A percentile compares a stretch with the other conserved stretches of the same genome.
Conservation (phyloP, 2,888 invertebrate species). For the Mythimna pallens region DNA sequence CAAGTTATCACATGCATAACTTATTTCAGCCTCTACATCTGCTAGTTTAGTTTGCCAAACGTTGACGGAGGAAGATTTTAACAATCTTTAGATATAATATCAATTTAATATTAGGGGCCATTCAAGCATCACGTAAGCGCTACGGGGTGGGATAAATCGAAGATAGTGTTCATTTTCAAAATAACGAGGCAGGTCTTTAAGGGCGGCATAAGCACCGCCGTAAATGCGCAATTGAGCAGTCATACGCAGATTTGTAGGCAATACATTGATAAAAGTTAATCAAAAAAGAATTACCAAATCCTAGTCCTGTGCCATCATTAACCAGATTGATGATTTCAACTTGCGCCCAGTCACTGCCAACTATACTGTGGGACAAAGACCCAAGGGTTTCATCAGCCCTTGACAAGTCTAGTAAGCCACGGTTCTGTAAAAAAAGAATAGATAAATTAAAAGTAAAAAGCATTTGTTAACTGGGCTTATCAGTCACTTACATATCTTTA, state of each 20-base stretch:
- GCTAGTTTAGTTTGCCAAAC: too few species aligned
- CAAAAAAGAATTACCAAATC: slow-evolving; percentile 93
- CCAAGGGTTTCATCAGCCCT: slow-evolving; percentile 88
- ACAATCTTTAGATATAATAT: too few species aligned
- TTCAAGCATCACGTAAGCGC: too few species aligned
- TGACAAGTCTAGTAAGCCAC: slow-evolving; percentile 93
- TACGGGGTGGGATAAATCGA: too few species aligned
- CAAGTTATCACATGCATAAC: not conserved
- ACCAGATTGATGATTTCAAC: slow-evolving; percentile 99
- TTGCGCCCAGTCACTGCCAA: slow-evolving; percentile 98
- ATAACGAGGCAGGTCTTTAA: not conserved
- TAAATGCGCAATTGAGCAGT: not conserved
- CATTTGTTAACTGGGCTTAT: not conserved
- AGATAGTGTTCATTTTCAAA: not conserved
- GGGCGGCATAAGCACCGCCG: too few species aligned
- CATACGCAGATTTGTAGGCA: not conserved
- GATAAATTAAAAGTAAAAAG: not conserved
- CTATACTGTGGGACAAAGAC: slow-evolving; percentile 83
- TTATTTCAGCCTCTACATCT: too few species aligned
- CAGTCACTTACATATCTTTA: not conserved
- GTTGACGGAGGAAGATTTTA: too few species aligned
- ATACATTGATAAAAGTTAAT: not conserved
- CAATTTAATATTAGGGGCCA: too few species aligned
- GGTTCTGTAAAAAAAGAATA: slow-evolving; percentile 67
- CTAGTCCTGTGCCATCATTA: slow-evolving; percentile 99